phyloP scores from a whole-genome alignment of 2,888 invertebrate species.

The Abscondita cerata region DNA sequence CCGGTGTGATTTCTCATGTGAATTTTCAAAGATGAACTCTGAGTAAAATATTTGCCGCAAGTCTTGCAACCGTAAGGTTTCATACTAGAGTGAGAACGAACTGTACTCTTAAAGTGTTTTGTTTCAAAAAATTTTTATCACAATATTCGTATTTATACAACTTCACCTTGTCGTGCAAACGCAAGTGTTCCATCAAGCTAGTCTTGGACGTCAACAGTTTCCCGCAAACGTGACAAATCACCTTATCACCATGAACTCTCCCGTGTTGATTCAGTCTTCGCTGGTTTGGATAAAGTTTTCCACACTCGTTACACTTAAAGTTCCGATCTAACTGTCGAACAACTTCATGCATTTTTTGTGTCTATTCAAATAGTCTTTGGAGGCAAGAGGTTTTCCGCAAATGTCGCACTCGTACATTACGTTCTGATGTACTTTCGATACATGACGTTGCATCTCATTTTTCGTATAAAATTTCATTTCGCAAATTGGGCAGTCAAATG shows the following conservation, averaged over 20 bases:
- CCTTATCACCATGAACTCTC: constrained; percentile 45
- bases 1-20: constrained; percentile 68
- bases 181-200: no score
- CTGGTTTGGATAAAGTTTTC: constrained; percentile 22
- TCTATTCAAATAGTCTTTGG: constrained; percentile 14
- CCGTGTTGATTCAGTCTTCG: constrained; percentile 47
- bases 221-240: constrained; percentile 49
- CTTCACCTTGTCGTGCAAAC: no score
- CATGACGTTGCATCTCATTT: no score
- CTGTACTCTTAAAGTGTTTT: no score
- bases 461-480: constrained; percentile 33
- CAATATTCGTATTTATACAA: no score
- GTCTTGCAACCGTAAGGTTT: no score
- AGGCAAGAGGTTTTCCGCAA: constrained; percentile 38
- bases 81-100: no score
- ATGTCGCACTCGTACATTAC: background rate
- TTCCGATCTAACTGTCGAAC: no score
- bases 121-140: background rate
- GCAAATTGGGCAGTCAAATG: constrained; percentile 60
- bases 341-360: constrained; percentile 59
- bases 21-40: no score
- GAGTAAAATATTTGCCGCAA: no score
- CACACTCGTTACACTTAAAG: constrained; percentile 24
- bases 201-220: no score
- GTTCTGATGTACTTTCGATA: no score